These are phyloP conservation scores for Phasianus colchicus DNA, from an alignment of 2,113 vertebrate species.

Conservation along the genomic window DNA sequence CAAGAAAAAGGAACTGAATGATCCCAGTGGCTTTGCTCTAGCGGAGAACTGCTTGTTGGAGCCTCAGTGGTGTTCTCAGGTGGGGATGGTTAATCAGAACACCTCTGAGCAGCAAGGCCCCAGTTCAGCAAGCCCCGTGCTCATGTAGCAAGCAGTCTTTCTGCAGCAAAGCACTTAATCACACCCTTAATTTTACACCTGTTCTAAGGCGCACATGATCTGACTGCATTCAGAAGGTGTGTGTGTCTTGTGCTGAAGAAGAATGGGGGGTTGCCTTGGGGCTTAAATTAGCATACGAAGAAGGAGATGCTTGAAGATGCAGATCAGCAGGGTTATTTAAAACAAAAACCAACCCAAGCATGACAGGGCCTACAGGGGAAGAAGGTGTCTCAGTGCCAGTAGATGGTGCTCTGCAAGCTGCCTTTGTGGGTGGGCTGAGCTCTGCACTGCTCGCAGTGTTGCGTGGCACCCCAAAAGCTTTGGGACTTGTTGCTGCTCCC, in stretches of 20 bases:
- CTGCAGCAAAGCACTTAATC: slow-evolving; percentile 24
- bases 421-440: background rate
- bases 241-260: background rate
- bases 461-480: background rate
- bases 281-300: slow-evolving; percentile 18
- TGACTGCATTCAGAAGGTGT: background rate
- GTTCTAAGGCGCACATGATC: background rate
- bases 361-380: background rate
- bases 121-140: background rate
- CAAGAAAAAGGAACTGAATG: slow-evolving; percentile 56
- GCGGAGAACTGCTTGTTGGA: slow-evolving; percentile 1
- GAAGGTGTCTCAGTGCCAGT: background rate
- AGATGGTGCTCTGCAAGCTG: background rate
- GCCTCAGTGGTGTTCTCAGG: background rate
- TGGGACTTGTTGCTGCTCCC: background rate
- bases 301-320: background rate
- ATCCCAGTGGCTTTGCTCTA: slow-evolving; percentile 47
- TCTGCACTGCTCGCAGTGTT: background rate
- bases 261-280: background rate
- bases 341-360: background rate
- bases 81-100: slow-evolving; percentile 34
- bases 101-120: slow-evolving; percentile 38
- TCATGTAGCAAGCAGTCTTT: background rate
- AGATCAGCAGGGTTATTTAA: slow-evolving; percentile 22
- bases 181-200: background rate